Evolutionary conservation across 2,113 vertebrate genomes (phyloP), one percentile per base, ranked within the genome.

Genomic region (Hiodon tergisus): DNA sequence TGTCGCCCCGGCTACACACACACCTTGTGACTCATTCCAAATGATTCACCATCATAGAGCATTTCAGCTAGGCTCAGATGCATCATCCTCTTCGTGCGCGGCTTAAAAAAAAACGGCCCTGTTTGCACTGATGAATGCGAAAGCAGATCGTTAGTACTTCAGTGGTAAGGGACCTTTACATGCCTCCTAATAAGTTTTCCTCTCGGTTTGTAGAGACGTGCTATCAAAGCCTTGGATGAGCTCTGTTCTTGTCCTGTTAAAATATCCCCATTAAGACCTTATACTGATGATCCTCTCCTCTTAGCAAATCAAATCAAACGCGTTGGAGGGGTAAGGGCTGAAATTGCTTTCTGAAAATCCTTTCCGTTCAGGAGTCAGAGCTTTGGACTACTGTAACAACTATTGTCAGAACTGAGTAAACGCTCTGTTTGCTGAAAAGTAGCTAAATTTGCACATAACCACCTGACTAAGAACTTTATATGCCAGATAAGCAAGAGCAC

Each of bases 11-110:
- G 48, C 70, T 59, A 47, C 9, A 8, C 46, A 57, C 9, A 16
- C 5, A 5, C 31, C 31, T 31, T 31, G 53, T 74, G 72, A 74
- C n/a, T 74, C 72, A 66, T 11, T 14, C 51, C 16, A 7, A 53
- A 16, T 74, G 60, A 74, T 48, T 74, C 72, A 74, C 72, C 57
- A 46, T 50, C 13, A 46, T 46, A 31, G 47, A 5, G 55, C 31
- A 50, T 59, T 31, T 53, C 55, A 14, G 14, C 69, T 11, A 57
- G 6, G 11, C 55, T 11, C 58, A 59, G 58, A 9, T 14, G 31
- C 7, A 11, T 14, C 9, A 11, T 4, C 58, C 55, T 48, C 52
- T 52, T 53, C 54, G 47, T 7, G 57, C 11, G 31, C 70, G 5
- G 8, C 54, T 59, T 71, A 31, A 31, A 31, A 31, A 31, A 31